A percentile compares a stretch with the other conserved stretches of the same genome.
Conservation (phyloP, 2,113 vertebrate species). For the Dromiciops gliroides region DNA sequence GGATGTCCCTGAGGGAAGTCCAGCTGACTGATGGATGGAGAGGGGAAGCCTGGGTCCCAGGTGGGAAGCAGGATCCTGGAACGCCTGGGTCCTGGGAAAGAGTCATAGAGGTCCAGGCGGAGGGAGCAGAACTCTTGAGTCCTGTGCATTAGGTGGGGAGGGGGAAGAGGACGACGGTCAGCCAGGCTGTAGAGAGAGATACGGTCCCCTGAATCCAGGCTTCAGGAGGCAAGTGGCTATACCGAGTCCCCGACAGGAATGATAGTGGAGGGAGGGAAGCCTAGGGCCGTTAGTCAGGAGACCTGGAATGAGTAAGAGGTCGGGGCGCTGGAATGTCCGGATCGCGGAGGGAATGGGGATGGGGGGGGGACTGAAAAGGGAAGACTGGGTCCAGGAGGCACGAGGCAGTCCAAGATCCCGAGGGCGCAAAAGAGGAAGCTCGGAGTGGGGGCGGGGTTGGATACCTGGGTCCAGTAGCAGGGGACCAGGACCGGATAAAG, state of each 20-base stretch:
- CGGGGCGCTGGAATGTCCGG: neutral
- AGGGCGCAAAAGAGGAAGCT: neutral
- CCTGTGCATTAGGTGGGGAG: neutral
- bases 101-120: neutral
- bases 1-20: neutral
- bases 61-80: neutral
- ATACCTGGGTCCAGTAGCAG: neutral
- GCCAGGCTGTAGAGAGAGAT: neutral
- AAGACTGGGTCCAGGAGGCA: constrained; percentile 24
- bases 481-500: neutral
- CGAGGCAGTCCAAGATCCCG: neutral
- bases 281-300: neutral
- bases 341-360: neutral
- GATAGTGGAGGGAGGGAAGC: neutral
- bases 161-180: neutral
- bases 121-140: constrained; percentile 25
- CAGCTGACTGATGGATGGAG: constrained; percentile 9
- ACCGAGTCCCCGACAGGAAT: neutral
- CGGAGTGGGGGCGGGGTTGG: neutral
- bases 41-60: neutral
- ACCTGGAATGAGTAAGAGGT: neutral
- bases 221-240: neutral
- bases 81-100: neutral
- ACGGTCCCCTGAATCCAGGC: neutral
- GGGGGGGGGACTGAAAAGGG: neutral